A percentile compares a stretch with the other conserved stretches of the same genome.
phyloP scores from a whole-genome alignment of 2,797 vertebrate genomes.

The Podargus strigoides region DNA sequence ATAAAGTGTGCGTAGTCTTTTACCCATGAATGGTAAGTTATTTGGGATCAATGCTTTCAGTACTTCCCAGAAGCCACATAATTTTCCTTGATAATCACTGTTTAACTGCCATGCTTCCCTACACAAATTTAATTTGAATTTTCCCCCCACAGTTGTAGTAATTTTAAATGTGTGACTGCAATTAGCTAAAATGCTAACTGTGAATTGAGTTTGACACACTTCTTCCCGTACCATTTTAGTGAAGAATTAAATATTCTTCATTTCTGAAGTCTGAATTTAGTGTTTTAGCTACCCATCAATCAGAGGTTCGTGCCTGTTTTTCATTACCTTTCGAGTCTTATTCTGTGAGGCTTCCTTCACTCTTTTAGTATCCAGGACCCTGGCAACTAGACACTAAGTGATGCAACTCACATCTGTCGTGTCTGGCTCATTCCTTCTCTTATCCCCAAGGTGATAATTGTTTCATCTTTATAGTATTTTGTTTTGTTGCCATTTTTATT shows the following conservation, averaged over 20 bases:
- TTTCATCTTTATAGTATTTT: not conserved
- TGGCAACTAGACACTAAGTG: not conserved
- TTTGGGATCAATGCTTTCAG: slow-evolving; percentile 21
- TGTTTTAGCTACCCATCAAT: not conserved
- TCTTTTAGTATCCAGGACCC: not conserved
- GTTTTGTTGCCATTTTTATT: not conserved
- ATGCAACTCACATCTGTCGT: not conserved
- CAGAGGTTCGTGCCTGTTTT: not conserved
- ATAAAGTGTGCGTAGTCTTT: not conserved
- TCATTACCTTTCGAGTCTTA: slow-evolving; percentile 10
- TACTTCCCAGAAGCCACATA: slow-evolving; percentile 35
- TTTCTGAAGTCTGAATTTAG: not conserved
- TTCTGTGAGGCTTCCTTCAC: not conserved
- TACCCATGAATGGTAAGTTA: not conserved
- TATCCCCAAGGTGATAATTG: slow-evolving; percentile 13
- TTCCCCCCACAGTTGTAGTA: not conserved
- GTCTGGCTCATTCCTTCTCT: slow-evolving; percentile 14
- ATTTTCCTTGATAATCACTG: slow-evolving; percentile 27
- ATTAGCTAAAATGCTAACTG: slow-evolving; percentile 20
- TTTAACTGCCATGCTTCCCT: slow-evolving; percentile 34
- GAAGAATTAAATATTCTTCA: slow-evolving; percentile 12
- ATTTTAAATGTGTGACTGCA: slow-evolving; percentile 3
- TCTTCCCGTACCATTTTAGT: not conserved
- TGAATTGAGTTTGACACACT: not conserved
- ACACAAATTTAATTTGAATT: slow-evolving; percentile 18